Evolutionary conservation across 2,888 invertebrate genomes (phyloP).

Genomic region (Amorpha juglandis): DNA sequence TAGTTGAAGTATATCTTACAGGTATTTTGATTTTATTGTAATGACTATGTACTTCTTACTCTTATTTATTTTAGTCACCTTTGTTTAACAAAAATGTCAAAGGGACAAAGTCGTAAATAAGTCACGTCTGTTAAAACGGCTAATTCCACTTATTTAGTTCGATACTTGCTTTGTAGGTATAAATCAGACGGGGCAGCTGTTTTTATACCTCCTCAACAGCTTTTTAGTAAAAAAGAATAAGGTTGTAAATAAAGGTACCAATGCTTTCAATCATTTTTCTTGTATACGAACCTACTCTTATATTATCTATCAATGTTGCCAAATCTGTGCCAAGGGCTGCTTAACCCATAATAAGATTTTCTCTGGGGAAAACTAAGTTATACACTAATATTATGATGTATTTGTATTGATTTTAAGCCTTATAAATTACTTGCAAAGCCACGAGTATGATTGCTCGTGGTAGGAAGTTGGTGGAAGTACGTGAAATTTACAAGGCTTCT

Average conservation of each 20-base stretch:
- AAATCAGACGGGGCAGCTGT: neutral
- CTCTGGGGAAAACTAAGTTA: too few species aligned
- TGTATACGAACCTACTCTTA: too few species aligned
- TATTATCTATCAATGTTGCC: too few species aligned
- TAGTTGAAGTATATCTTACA: neutral
- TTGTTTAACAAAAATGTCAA: neutral
- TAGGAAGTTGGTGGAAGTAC: slow-evolving; percentile 24
- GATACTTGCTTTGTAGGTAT: slow-evolving; percentile 11
- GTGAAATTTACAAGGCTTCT: slow-evolving; percentile 32
- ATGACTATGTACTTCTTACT: neutral
- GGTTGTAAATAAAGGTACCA: too few species aligned
- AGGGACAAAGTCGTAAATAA: neutral
- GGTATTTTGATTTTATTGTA: too few species aligned
- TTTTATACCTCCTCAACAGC: neutral
- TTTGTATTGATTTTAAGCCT: too few species aligned
- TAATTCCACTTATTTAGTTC: neutral
- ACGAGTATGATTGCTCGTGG: neutral
- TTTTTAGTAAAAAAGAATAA: neutral
- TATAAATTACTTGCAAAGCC: too few species aligned
- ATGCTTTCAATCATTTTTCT: too few species aligned
- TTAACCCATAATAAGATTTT: too few species aligned
- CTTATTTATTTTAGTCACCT: neutral
- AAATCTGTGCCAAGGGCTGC: too few species aligned
- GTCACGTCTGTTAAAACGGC: neutral
- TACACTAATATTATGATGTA: too few species aligned